Conservation (phyloP, 2,888 invertebrate genomes). For the Seira ritae region DNA sequence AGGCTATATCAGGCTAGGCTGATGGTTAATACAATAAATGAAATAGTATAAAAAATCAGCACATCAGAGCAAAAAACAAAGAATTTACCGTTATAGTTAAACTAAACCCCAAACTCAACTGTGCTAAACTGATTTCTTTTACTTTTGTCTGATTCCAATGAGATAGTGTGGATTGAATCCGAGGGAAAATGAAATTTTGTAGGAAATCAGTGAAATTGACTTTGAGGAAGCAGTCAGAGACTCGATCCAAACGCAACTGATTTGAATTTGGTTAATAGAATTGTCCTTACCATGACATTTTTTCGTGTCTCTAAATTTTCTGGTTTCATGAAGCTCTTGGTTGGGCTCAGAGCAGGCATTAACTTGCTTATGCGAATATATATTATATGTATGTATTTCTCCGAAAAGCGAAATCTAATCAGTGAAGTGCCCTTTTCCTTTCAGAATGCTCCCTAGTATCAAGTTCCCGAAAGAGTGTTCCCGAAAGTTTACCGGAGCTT, state of each 20-base stretch:
- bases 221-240: background rate
- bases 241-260: background rate
- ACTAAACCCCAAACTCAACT: too few species aligned
- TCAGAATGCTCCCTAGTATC: too few species aligned
- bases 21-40: background rate
- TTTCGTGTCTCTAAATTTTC: background rate
- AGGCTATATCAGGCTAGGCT: background rate
- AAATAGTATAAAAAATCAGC: background rate
- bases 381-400: too few species aligned
- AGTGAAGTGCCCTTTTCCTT: background rate
- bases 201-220: background rate
- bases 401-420: background rate
- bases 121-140: background rate
- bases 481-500: too few species aligned
- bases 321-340: background rate
- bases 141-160: background rate
- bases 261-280: background rate
- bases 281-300: background rate
- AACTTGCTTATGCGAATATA: too few species aligned
- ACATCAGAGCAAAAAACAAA: too few species aligned
- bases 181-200: background rate
- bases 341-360: too few species aligned
- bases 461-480: too few species aligned
- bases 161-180: background rate
- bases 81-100: too few species aligned